Conservation (phyloP, 2,113 vertebrate genomes). For the Struthidea cinerea region DNA sequence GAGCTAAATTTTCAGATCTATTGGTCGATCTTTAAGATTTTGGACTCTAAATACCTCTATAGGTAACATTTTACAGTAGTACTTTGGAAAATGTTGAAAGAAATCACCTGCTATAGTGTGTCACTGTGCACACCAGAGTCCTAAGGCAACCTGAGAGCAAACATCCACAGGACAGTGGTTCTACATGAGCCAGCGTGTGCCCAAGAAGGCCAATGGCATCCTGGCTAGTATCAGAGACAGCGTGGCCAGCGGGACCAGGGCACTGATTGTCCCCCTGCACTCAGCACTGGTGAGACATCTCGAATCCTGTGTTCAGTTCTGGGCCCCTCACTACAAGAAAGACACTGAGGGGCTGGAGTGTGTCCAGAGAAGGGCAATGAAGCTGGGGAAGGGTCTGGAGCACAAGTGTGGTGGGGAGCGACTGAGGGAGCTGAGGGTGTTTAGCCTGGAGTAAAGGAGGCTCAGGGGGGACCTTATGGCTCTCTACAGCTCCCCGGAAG, state of each 20-base stretch:
- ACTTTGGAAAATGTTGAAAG: neutral
- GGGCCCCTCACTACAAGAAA: neutral
- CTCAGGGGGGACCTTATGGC: neutral
- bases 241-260: neutral
- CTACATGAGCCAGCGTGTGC: neutral
- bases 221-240: neutral
- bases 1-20: neutral
- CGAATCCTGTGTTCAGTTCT: neutral
- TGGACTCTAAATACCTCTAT: neutral
- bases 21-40: neutral
- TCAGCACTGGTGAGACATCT: neutral
- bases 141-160: neutral
- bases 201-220: neutral
- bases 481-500: neutral
- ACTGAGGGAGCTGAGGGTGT: neutral
- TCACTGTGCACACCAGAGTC: neutral
- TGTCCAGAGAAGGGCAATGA: neutral
- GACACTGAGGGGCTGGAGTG: neutral
- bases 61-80: neutral
- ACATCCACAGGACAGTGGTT: neutral
- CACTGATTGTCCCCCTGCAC: neutral
- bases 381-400: neutral
- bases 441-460: neutral
- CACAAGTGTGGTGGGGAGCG: neutral
- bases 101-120: neutral